Base-by-base conservation (phyloP, 1,140 invertebrate genomes). In the Procambarus virginalis region DNA sequence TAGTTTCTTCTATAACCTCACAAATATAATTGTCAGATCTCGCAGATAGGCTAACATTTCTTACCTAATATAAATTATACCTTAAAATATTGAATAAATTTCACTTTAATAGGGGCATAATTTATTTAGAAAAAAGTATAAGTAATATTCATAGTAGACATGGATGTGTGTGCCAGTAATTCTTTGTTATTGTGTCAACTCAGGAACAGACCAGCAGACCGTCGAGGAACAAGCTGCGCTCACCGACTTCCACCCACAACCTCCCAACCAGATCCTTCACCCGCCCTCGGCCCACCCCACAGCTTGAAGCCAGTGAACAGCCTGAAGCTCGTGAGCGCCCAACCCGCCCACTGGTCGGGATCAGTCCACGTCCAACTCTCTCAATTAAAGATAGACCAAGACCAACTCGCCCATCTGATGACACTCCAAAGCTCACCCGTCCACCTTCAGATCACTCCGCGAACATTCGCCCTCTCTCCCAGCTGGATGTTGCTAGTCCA, bases 251-350 rank as follows among this genome's bases (percentile, higher is more conserved):
- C 20, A 2, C 84, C 12, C 46, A 46, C 4, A 45, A 46, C 17
- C 60, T 49, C 14, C n/a, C 51, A 58, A 49, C 84, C 20, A 5
- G 48, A 58, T 17, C 73, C 17, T 85, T 85, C 55, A 34, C 34
- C 34, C 84, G 84, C n/a, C 48, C 84, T 2, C 84, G 84, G 9
- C n/a, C 51, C 55, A 58, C 73, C 46, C 84, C 49, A 8, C 49
- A 60, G 55, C 51, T 9, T 17, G 80, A 82, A 17, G 46, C 80
- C 55, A 51, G 78, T 14, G 70, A 10, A 9, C 84, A 76, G 70
- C 84, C 75, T 75, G 84, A 85, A 58, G 6, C 70, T 49, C 84
- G 84, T 9, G n/a, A 58, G 9, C 84, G 84, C 12, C 70, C 73
- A 1, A 22, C n/a, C 14, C 84, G 70, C 20, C 70, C 70, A 8